These are phyloP conservation scores for Tyrannus savana DNA, from an alignment of 2,113 vertebrate species.

Conservation along the genomic window DNA sequence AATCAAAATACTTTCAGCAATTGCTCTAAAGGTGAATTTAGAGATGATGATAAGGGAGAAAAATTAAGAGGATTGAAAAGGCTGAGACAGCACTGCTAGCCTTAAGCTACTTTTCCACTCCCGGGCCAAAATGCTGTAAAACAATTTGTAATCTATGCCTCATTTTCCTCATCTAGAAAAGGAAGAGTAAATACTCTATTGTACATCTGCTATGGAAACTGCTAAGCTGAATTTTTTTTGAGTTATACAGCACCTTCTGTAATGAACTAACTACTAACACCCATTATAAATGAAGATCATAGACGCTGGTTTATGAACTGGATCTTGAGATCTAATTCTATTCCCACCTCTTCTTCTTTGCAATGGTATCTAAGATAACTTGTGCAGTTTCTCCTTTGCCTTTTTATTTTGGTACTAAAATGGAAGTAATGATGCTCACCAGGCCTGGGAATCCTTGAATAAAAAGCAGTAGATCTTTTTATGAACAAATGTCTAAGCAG, in stretches of 20 bases:
- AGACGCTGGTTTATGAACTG: neutral
- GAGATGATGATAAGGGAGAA: neutral
- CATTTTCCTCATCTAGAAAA: neutral
- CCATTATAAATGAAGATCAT: neutral
- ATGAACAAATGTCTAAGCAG: neutral
- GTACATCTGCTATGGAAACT: neutral
- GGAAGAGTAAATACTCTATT: neutral
- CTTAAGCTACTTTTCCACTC: neutral
- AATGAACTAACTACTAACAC: neutral
- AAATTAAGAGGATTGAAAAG: constrained; percentile 2
- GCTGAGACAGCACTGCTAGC: neutral
- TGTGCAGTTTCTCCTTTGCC: neutral
- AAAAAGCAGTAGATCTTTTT: neutral
- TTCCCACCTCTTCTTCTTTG: neutral
- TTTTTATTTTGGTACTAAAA: neutral
- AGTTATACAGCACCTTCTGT: neutral
- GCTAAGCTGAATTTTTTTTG: neutral
- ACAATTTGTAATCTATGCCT: neutral
- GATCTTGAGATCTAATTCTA: neutral
- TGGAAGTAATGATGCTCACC: neutral
- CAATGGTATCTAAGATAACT: neutral
- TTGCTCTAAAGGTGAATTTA: constrained; percentile 22
- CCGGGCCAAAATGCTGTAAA: neutral
- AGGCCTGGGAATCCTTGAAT: neutral
- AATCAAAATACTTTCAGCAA: neutral